These are phyloP conservation scores for Leucosticte australis DNA, from an alignment of 2,113 vertebrate genomes.

Conservation along the genomic window DNA sequence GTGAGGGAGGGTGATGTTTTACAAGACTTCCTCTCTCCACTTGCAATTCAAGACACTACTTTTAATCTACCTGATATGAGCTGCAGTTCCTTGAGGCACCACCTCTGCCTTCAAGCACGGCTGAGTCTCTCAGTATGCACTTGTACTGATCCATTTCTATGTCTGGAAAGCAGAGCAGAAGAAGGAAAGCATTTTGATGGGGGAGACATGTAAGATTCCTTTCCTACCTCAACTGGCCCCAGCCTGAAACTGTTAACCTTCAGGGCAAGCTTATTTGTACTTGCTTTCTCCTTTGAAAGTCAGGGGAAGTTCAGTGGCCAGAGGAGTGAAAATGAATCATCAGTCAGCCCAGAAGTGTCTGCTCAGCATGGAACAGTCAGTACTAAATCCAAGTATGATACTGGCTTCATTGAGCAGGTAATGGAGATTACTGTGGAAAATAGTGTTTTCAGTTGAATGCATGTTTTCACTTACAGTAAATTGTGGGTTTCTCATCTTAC, in stretches of 20 bases:
- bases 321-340: not conserved
- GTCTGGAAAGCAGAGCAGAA: not conserved
- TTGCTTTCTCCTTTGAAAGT: not conserved
- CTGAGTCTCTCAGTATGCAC: not conserved
- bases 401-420: not conserved
- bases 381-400: not conserved
- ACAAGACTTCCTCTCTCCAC: not conserved
- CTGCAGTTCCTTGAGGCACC: not conserved
- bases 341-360: not conserved
- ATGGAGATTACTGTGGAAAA: not conserved
- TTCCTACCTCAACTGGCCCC: not conserved
- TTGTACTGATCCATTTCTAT: not conserved
- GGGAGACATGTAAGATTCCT: not conserved
- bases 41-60: not conserved
- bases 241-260: not conserved
- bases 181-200: not conserved
- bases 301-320: not conserved
- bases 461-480: not conserved
- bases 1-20: not conserved
- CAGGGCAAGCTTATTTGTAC: not conserved
- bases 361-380: not conserved
- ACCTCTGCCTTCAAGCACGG: not conserved
- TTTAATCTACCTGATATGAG: not conserved
- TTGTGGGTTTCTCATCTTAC: not conserved
- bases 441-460: not conserved